Evolutionary conservation across 2,888 invertebrate genomes (phyloP).

Genomic region (Cordylochernes scorpioides): DNA sequence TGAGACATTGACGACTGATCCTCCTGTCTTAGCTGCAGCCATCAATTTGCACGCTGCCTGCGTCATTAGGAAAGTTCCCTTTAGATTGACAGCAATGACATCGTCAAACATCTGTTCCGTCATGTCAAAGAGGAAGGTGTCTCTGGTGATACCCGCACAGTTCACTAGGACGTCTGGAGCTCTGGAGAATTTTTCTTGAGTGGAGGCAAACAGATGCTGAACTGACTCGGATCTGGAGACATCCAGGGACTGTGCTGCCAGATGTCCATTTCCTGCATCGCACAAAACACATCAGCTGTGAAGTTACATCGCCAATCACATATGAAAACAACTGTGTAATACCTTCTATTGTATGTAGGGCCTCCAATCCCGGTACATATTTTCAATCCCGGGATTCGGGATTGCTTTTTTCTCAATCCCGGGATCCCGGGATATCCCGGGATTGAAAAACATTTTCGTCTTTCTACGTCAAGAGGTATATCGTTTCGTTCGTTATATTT

Average conservation of each 20-base stretch:
- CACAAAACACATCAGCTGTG: too few species aligned
- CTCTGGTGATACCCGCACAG: constrained; percentile 63
- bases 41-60: constrained; percentile 41
- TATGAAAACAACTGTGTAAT: too few species aligned
- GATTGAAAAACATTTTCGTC: too few species aligned
- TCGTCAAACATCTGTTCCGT: constrained; percentile 48
- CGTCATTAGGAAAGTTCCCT: constrained; percentile 28
- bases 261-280: too few species aligned
- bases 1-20: constrained; percentile 58
- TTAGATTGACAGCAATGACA: constrained; percentile 61
- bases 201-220: constrained; percentile 29
- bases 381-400: too few species aligned
- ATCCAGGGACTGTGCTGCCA: constrained; percentile 26
- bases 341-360: too few species aligned
- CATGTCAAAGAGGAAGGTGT: constrained; percentile 57
- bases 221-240: constrained; percentile 38
- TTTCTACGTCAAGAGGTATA: too few species aligned
- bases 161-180: constrained; percentile 63
- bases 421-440: too few species aligned
- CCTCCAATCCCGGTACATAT: too few species aligned
- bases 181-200: constrained; percentile 33
- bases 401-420: too few species aligned
- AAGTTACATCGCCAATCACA: too few species aligned
- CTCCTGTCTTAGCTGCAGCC: constrained; percentile 34
- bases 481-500: too few species aligned